A percentile compares a stretch with the other conserved stretches of the same genome.
Conservation (phyloP, 2,888 invertebrate genomes). For the Deilephila porcellus region DNA sequence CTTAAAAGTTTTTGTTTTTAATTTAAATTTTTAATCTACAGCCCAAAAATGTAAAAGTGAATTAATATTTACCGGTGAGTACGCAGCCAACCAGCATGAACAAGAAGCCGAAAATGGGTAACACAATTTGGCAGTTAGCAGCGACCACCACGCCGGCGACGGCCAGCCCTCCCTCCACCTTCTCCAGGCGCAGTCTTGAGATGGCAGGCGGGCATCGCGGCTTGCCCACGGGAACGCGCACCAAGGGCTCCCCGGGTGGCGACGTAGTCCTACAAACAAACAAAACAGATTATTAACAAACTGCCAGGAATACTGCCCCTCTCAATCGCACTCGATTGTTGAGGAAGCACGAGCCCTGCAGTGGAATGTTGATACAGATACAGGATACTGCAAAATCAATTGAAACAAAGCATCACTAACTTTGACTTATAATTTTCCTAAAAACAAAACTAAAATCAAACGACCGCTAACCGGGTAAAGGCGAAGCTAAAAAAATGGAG, state of each 20-base stretch:
- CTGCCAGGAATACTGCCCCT: background rate
- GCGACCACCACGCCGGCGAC: slow-evolving; percentile 91
- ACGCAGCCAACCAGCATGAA: slow-evolving; percentile 91
- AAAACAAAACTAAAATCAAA: background rate
- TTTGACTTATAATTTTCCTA: background rate
- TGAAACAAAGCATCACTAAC: background rate
- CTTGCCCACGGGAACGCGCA: slow-evolving; percentile 81
- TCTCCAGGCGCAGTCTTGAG: slow-evolving; percentile 89
- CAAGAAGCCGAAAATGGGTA: slow-evolving; percentile 90
- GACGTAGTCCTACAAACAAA: slow-evolving; percentile 72
- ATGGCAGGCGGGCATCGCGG: slow-evolving; percentile 87
- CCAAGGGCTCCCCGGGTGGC: slow-evolving; percentile 85
- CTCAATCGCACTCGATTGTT: too few species aligned
- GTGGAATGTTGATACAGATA: too few species aligned
- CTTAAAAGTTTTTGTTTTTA: too few species aligned
- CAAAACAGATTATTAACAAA: slow-evolving; percentile 36
- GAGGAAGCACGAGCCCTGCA: too few species aligned
- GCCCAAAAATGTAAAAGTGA: background rate
- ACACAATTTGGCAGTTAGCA: slow-evolving; percentile 90
- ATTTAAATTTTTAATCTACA: too few species aligned
- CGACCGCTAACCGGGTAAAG: background rate
- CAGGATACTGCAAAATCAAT: background rate
- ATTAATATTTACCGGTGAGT: slow-evolving; percentile 85
- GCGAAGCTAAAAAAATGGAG: background rate
- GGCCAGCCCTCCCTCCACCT: slow-evolving; percentile 90